phyloP scores from a whole-genome alignment of 2,113 vertebrate species.

The Notarius lentiginosus region DNA sequence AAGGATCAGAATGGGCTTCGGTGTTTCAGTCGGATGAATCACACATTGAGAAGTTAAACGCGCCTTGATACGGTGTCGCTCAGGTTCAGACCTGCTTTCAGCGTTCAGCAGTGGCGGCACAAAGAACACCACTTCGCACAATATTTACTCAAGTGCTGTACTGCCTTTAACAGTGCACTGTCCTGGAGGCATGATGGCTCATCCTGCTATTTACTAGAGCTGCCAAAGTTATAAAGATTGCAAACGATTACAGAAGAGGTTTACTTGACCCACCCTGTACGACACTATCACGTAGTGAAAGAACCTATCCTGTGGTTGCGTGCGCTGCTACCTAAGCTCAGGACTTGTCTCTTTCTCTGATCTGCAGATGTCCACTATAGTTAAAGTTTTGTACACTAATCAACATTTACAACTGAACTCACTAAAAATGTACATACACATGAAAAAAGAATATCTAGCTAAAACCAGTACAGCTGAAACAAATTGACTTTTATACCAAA shows the following conservation, averaged over 20 bases:
- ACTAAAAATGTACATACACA: no score
- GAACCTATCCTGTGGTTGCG: not conserved
- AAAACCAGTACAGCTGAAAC: no score
- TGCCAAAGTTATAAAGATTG: not conserved
- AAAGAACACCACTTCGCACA: not conserved
- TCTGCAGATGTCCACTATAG: not conserved
- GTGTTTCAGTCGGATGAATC: not conserved
- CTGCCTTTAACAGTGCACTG: slow-evolving; percentile 1
- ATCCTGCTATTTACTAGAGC: not conserved
- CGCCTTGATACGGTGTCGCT: not conserved
- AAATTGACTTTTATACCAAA: no score
- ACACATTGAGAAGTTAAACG: slow-evolving; percentile 5
- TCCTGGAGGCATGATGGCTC: not conserved
- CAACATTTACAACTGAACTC: not conserved
- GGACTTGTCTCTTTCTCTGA: not conserved
- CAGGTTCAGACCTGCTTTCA: slow-evolving; percentile 10
- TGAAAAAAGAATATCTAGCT: no score
- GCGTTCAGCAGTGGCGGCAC: not conserved
- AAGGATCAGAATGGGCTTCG: slow-evolving; percentile 9
- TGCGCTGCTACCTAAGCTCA: not conserved
- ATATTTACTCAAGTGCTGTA: not conserved
- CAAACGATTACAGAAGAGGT: not conserved
- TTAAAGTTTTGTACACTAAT: not conserved
- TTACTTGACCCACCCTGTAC: not conserved
- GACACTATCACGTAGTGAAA: not conserved